These are phyloP conservation scores for Colius striatus DNA, from an alignment of 2,113 vertebrate genomes.

Conservation along the genomic window DNA sequence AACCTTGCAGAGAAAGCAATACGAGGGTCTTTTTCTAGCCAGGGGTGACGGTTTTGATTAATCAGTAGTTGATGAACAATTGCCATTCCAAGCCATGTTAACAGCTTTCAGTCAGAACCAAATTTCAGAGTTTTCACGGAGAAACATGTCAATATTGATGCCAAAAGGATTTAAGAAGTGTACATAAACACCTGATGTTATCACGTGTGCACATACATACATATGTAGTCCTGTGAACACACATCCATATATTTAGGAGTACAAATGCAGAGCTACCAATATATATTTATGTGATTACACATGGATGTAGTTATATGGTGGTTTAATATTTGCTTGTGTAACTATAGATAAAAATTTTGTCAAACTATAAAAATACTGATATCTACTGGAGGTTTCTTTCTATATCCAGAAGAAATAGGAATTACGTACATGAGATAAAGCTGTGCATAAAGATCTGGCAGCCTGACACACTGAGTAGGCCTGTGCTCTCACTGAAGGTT, in stretches of 20 bases:
- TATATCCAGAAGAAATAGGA: conserved; percentile 28
- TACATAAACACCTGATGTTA: neutral
- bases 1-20: neutral
- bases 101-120: neutral
- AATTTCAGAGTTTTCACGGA: neutral
- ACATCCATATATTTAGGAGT: neutral
- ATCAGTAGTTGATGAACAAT: neutral
- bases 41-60: neutral
- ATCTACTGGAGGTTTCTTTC: conserved; percentile 2
- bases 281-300: neutral
- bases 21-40: neutral
- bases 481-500: conserved; percentile 43
- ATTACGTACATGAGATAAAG: neutral
- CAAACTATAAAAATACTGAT: neutral
- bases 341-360: neutral
- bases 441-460: conserved; percentile 32
- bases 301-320: neutral
- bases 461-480: conserved; percentile 40
- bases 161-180: neutral
- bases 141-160: neutral
- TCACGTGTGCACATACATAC: neutral
- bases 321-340: neutral
- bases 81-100: neutral
- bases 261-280: neutral
- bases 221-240: neutral